Percentiles rank a stretch among this genome's conserved stretches.
Conservation (phyloP, 2,113 vertebrate species). For the Herpetotheres cachinnans region DNA sequence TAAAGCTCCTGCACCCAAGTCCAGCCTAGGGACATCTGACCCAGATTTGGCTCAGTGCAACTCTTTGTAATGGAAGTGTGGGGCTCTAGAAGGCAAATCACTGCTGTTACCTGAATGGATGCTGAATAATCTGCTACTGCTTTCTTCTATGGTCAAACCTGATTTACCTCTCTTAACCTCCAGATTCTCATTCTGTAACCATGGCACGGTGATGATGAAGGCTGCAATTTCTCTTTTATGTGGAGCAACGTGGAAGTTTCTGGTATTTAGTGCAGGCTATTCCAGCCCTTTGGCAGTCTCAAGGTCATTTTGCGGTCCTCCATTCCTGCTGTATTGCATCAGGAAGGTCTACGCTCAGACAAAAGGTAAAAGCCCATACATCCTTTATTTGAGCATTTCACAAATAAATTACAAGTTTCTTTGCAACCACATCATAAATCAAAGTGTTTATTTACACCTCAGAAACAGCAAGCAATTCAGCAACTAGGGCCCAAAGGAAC, state of each 20-base stretch:
- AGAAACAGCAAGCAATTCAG: conserved; percentile 62
- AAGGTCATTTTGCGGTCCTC: neutral
- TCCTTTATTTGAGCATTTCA: conserved; percentile 72
- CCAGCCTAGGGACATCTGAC: neutral
- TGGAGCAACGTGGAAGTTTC: neutral
- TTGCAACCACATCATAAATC: conserved; percentile 66
- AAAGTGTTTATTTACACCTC: conserved; percentile 70
- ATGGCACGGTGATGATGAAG: neutral
- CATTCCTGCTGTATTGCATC: neutral
- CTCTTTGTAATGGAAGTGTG: neutral
- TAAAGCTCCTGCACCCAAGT: neutral
- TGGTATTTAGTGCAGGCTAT: neutral
- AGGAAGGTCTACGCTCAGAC: conserved; percentile 12
- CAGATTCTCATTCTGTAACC: neutral
- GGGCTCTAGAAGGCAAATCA: neutral
- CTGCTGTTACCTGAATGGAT: neutral
- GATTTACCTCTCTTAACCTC: neutral
- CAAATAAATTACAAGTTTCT: conserved; percentile 75
- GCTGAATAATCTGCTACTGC: neutral
- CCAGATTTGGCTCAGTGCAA: neutral
- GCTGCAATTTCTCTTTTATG: neutral
- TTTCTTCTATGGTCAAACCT: neutral
- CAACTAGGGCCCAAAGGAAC: conserved; percentile 59
- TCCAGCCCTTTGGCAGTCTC: neutral
- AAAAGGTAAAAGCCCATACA: conserved; percentile 66